Conservation (phyloP, 2,113 vertebrate genomes). For the Bubo bubo region DNA sequence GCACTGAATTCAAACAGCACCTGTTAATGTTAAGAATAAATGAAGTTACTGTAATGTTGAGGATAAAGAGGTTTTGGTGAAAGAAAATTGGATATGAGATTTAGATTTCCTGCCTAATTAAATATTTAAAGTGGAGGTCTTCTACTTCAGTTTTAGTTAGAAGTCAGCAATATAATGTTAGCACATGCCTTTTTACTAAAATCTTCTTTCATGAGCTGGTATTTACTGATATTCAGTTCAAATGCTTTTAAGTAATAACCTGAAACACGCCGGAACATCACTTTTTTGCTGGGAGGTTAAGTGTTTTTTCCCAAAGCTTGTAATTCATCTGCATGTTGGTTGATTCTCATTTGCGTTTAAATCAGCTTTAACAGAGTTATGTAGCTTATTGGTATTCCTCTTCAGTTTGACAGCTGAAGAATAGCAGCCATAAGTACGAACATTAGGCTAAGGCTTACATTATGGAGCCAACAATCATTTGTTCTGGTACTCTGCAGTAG, state of each 20-base stretch:
- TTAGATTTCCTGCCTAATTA: constrained; percentile 20
- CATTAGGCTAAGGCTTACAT: neutral
- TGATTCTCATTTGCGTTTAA: neutral
- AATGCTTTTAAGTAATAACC: neutral
- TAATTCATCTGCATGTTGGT: neutral
- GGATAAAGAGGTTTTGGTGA: constrained; percentile 57
- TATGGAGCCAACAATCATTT: neutral
- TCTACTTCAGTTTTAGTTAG: neutral
- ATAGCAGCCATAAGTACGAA: neutral
- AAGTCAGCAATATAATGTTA: neutral
- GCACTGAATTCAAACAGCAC: constrained; percentile 48
- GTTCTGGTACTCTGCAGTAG: neutral
- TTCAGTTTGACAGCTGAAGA: constrained; percentile 28
- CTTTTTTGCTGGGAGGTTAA: neutral
- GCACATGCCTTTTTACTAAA: neutral
- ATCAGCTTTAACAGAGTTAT: neutral
- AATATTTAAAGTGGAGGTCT: neutral
- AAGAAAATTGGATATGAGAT: constrained; percentile 36
- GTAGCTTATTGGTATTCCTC: neutral
- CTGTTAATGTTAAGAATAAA: constrained; percentile 60
- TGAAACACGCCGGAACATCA: neutral
- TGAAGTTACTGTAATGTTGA: constrained; percentile 37
- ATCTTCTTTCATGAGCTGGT: neutral
- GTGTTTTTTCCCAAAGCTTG: neutral
- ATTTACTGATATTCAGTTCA: neutral